Evolutionary conservation across 2,113 vertebrate species (phyloP).

Genomic region (Eulemur rufifrons): DNA sequence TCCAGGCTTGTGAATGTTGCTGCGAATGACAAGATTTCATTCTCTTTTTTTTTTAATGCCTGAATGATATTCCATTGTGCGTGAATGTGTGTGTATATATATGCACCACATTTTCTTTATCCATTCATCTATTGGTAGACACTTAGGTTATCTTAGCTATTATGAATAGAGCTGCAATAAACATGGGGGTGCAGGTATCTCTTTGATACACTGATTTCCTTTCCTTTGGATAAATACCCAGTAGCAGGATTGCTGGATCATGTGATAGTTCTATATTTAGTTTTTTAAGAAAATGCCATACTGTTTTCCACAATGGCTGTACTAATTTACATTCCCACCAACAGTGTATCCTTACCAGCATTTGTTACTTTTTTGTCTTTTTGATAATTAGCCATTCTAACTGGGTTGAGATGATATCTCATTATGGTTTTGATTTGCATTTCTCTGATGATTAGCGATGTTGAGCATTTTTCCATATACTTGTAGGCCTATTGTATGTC

Average conservation of each 20-base stretch:
- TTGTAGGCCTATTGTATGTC: background rate
- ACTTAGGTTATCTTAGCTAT: background rate
- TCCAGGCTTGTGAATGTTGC: background rate
- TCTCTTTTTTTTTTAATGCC: background rate
- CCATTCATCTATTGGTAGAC: background rate
- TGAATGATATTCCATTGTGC: background rate
- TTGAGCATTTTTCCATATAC: background rate
- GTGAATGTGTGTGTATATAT: background rate
- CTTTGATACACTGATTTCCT: background rate
- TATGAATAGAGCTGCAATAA: background rate
- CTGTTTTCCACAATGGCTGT: background rate
- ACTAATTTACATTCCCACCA: background rate
- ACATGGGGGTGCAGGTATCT: background rate
- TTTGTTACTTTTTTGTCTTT: background rate
- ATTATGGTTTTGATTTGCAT: background rate
- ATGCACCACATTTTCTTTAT: background rate
- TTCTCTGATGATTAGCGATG: background rate
- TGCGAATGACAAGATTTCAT: background rate
- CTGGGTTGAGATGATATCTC: background rate
- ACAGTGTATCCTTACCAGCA: background rate
- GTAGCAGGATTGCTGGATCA: background rate
- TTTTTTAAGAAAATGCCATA: background rate
- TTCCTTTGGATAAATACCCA: background rate
- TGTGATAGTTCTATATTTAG: background rate
- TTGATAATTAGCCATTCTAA: background rate